A percentile compares a stretch with the other conserved stretches of the same genome.
These are phyloP conservation scores for Phlogophora meticulosa DNA, from an alignment of 2,888 invertebrate genomes.

Conservation along the genomic window DNA sequence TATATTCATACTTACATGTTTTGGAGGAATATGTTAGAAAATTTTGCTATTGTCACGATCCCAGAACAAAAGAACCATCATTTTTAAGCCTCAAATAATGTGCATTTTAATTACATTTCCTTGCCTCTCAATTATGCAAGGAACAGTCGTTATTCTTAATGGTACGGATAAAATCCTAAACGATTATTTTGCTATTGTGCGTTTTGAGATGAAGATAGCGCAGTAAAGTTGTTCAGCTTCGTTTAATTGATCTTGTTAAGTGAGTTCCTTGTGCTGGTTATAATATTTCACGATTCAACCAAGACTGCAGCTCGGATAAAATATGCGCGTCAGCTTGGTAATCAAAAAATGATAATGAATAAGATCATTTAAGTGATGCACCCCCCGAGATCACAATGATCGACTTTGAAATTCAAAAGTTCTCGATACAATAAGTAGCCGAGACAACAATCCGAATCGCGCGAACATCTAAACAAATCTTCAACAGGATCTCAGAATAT, in stretches of 20 bases:
- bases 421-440: constrained; percentile 21
- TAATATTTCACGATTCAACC: background rate
- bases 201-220: constrained; percentile 66
- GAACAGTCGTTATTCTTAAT: constrained; percentile 82
- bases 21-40: too few species aligned
- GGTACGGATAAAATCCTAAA: constrained; percentile 80
- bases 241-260: constrained; percentile 55
- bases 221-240: constrained; percentile 52
- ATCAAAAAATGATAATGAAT: too few species aligned
- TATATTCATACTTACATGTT: too few species aligned
- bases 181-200: constrained; percentile 77
- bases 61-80: constrained; percentile 64
- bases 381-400: background rate
- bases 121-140: constrained; percentile 80
- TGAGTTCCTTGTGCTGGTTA: constrained; percentile 21
- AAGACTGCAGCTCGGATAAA: background rate
- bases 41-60: constrained; percentile 78
- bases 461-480: constrained; percentile 55
- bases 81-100: constrained; percentile 71
- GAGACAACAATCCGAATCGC: constrained; percentile 28
- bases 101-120: constrained; percentile 86
- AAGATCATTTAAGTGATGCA: background rate
- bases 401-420: constrained; percentile 20
- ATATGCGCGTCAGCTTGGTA: background rate
- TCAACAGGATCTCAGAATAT: constrained; percentile 54